phyloP scores from a whole-genome alignment of 2,113 vertebrate genomes.

The Leptocoma aspasia region DNA sequence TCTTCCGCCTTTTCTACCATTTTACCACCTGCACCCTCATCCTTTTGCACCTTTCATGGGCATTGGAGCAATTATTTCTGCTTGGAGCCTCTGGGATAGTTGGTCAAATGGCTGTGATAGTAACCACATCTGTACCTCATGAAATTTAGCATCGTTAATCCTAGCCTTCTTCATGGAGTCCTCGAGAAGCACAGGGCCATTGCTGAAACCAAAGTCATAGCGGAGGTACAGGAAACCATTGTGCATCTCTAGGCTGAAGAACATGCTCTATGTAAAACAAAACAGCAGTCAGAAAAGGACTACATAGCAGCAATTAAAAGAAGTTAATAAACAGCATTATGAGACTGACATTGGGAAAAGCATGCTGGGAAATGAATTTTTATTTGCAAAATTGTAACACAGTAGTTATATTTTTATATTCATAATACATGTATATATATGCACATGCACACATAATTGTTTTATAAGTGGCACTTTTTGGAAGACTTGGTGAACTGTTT shows the following conservation, averaged over 20 bases:
- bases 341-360: neutral
- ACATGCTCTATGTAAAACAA: conserved; percentile 80
- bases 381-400: neutral
- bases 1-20: neutral
- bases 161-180: conserved; percentile 83
- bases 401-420: neutral
- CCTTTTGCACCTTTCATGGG: neutral
- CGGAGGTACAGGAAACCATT: conserved; percentile 84
- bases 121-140: conserved; percentile 80
- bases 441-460: neutral
- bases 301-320: neutral
- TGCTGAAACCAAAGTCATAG: conserved; percentile 92
- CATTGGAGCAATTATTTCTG: neutral
- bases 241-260: conserved; percentile 90
- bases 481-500: neutral
- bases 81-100: neutral
- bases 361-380: neutral
- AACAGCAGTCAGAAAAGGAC: neutral
- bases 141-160: conserved; percentile 94
- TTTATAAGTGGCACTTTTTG: neutral
- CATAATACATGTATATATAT: neutral
- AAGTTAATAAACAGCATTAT: accelerated
- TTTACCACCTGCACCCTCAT: neutral
- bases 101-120: neutral
- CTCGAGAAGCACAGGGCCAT: conserved; percentile 82